A percentile compares a stretch with the other conserved stretches of the same genome.
These are phyloP conservation scores for Origma solitaria DNA, from an alignment of 2,113 vertebrate genomes.

Conservation along the genomic window DNA sequence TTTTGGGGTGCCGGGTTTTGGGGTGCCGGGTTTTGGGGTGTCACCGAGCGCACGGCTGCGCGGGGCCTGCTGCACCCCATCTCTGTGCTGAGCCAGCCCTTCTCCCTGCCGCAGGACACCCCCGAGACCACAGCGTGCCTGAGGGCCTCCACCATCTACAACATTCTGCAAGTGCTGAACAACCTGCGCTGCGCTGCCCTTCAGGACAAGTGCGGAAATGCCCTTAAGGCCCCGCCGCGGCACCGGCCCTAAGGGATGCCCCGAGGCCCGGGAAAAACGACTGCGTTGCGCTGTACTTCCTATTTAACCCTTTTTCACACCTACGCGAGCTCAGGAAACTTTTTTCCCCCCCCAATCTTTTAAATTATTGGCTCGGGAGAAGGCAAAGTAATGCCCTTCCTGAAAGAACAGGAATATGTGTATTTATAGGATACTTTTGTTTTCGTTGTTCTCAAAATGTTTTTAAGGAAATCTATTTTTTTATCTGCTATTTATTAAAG, in stretches of 20 bases:
- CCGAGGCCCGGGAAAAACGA: rapidly evolving
- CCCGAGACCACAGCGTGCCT: background rate
- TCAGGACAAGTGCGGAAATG: background rate
- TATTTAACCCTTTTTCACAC: background rate
- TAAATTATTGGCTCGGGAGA: background rate
- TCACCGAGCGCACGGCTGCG: rapidly evolving
- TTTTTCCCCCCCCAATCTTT: background rate
- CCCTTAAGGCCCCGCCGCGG: rapidly evolving
- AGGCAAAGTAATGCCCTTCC: background rate
- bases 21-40: rapidly evolving
- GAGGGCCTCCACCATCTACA: background rate
- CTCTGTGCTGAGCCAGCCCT: rapidly evolving
- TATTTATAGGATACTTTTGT: background rate
- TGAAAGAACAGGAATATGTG: background rate
- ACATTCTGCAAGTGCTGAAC: background rate
- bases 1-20: rapidly evolving
- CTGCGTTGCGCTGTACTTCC: background rate
- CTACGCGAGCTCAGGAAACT: background rate
- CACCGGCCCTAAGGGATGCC: background rate
- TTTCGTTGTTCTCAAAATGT: background rate
- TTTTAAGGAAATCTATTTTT: slow-evolving; percentile 7
- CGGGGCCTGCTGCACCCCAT: rapidly evolving
- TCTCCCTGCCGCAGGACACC: background rate
- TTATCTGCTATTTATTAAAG: slow-evolving; percentile 35
- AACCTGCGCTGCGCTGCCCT: background rate